Percentiles rank a stretch among this genome's conserved stretches.
These are phyloP conservation scores for Graptemys geographica DNA, from an alignment of 2,797 vertebrate genomes.

Conservation along the genomic window DNA sequence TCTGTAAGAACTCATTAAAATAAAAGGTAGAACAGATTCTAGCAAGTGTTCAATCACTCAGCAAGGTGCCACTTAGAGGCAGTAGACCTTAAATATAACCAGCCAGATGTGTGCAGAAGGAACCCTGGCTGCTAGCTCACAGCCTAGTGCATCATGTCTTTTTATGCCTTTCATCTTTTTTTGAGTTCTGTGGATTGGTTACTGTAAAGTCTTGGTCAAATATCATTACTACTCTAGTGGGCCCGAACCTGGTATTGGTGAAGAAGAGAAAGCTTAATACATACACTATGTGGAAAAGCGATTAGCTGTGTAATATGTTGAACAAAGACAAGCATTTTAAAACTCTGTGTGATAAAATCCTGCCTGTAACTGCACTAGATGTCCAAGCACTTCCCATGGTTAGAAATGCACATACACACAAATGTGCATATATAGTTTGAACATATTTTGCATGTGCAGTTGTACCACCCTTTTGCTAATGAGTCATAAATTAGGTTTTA, in stretches of 20 bases:
- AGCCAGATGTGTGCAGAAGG: constrained; percentile 46
- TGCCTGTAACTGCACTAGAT: accelerated
- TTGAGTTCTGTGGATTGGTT: background rate
- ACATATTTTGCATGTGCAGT: background rate
- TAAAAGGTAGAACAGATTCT: constrained; percentile 59
- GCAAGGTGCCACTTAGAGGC: constrained; percentile 47
- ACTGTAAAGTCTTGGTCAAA: constrained; percentile 8
- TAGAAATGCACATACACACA: background rate
- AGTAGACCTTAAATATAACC: constrained; percentile 33
- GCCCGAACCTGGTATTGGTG: constrained; percentile 17
- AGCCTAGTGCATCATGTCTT: constrained; percentile 36
- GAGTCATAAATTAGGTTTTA: background rate
- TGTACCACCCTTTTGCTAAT: background rate
- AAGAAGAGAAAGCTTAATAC: background rate
- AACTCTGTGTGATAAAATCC: background rate
- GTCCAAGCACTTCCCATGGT: background rate
- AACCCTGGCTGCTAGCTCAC: constrained; percentile 44
- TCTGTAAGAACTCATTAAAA: constrained; percentile 60
- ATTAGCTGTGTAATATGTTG: background rate
- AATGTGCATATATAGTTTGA: background rate
- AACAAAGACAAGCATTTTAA: background rate
- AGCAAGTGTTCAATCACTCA: constrained; percentile 58
- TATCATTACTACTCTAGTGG: background rate
- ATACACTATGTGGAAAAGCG: background rate
- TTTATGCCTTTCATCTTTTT: constrained; percentile 23